A percentile compares a stretch with the other conserved stretches of the same genome.
Conservation (phyloP, 2,888 invertebrate genomes). For the Luffia ferchaultella region DNA sequence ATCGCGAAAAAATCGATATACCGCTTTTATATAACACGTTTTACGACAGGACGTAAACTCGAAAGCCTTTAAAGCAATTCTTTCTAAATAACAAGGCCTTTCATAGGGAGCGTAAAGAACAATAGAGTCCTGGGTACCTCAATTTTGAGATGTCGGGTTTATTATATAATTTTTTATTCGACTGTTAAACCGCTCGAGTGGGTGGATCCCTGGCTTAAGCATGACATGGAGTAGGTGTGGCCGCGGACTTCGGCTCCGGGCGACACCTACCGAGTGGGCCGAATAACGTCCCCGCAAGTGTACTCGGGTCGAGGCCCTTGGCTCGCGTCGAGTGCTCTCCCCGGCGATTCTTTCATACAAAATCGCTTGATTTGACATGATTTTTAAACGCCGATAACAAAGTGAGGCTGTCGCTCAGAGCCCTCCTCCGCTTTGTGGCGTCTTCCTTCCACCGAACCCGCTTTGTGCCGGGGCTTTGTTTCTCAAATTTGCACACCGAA, state of each 20-base stretch:
- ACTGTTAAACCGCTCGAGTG: neutral
- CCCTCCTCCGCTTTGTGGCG: neutral
- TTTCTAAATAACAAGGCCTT: neutral
- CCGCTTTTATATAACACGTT: neutral
- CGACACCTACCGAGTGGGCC: constrained; percentile 36
- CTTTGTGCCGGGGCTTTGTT: neutral
- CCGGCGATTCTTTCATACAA: constrained; percentile 40
- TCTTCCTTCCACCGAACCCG: neutral
- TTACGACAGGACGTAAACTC: neutral
- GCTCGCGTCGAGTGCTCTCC: constrained; percentile 34
- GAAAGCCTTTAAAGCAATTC: neutral
- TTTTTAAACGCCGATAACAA: constrained; percentile 57
- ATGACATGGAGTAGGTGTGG: neutral
- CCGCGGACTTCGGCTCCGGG: neutral
- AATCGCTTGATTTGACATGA: constrained; percentile 64
- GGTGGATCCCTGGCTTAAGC: neutral
- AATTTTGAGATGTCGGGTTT: neutral
- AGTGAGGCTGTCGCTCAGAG: constrained; percentile 12
- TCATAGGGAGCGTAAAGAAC: too few species aligned
- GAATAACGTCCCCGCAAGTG: constrained; percentile 54
- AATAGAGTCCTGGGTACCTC: too few species aligned
- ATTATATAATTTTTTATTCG: neutral
- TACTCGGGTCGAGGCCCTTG: constrained; percentile 43
- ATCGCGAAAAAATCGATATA: neutral
- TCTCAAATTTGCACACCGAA: neutral